phyloP scores from a whole-genome alignment of 2,113 vertebrate species.

The Gambusia holbrooki region DNA sequence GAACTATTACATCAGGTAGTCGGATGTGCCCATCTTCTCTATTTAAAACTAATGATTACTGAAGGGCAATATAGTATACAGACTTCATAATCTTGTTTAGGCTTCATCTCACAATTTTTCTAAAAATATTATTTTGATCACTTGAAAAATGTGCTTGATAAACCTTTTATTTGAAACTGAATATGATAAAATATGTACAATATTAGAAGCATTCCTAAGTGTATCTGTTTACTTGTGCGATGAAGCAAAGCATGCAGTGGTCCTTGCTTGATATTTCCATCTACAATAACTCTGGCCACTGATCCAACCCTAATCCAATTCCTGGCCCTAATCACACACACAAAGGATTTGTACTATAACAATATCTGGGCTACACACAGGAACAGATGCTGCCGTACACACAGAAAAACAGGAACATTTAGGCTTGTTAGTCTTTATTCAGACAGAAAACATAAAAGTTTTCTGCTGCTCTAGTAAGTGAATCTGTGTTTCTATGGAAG shows the following conservation, averaged over 20 bases:
- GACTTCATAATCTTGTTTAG: too few relatives aligned
- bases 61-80: too few relatives aligned
- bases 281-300: slow-evolving; percentile 34
- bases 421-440: slow-evolving; percentile 30
- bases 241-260: neutral
- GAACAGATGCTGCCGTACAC: neutral
- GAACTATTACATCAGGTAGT: too few relatives aligned
- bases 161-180: neutral
- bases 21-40: too few relatives aligned
- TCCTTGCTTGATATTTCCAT: slow-evolving; percentile 61
- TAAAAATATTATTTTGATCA: too few relatives aligned
- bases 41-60: too few relatives aligned
- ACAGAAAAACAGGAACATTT: slow-evolving; percentile 9
- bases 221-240: neutral
- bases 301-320: slow-evolving; percentile 72
- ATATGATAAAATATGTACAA: neutral
- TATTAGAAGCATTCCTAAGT: neutral
- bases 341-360: slow-evolving; percentile 26
- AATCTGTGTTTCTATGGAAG: slow-evolving; percentile 22
- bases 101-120: too few relatives aligned
- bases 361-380: slow-evolving; percentile 23
- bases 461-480: slow-evolving; percentile 30
- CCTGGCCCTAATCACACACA: slow-evolving; percentile 55
- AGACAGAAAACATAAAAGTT: slow-evolving; percentile 35
- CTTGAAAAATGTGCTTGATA: neutral